A percentile compares a stretch with the other conserved stretches of the same genome.
Conservation (phyloP, 2,888 invertebrate genomes). For the Amblyjoppa fuscipennis region DNA sequence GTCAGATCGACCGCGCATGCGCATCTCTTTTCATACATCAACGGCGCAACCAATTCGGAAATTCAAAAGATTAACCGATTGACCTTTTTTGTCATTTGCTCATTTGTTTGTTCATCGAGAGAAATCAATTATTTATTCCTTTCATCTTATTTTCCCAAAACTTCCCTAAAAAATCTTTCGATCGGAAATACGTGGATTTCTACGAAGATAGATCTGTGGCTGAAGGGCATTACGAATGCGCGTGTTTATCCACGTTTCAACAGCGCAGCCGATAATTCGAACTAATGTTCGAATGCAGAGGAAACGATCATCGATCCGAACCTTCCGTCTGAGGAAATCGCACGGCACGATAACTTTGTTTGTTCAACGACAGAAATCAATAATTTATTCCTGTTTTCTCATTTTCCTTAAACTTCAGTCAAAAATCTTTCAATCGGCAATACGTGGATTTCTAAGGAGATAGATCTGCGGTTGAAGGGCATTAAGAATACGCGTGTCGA, state of each 20-base stretch:
- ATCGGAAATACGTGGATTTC: conserved; percentile 12
- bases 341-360: conserved; percentile 33
- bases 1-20: no score
- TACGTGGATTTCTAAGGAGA: not conserved
- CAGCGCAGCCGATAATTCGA: conserved; percentile 30
- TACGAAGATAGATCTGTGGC: not conserved
- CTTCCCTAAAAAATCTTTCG: conserved; percentile 10
- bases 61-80: no score
- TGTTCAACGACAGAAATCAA: no score
- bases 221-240: not conserved
- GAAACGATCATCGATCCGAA: conserved; percentile 13
- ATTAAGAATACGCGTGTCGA: not conserved
- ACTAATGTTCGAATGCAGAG: not conserved
- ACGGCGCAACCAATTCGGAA: no score
- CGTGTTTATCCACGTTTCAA: not conserved
- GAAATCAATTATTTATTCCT: no score
- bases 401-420: not conserved
- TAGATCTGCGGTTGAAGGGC: conserved; percentile 1
- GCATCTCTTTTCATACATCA: no score
- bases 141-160: not conserved
- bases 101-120: no score
- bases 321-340: conserved; percentile 64
- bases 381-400: no score
- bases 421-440: conserved; percentile 6
- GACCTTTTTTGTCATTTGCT: no score